Conservation (phyloP, 2,113 vertebrate genomes). For the Centropus bengalensis region DNA sequence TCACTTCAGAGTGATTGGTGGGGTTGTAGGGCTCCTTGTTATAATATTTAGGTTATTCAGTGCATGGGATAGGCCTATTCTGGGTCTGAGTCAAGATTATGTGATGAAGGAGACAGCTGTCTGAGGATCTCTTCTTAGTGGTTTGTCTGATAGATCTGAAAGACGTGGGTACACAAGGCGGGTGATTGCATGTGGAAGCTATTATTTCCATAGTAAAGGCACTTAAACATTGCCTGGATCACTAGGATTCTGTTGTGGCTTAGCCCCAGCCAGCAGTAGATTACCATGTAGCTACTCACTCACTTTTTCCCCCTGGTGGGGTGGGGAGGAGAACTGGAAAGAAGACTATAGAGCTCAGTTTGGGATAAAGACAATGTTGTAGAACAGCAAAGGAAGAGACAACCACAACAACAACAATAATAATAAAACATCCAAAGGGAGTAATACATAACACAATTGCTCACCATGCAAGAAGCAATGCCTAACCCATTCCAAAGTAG, state of each 20-base stretch:
- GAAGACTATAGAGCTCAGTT: too few species aligned
- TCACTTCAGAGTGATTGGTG: conserved; percentile 7
- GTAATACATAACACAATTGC: too few species aligned
- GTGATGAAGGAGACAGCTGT: conserved; percentile 18
- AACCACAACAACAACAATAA: too few species aligned
- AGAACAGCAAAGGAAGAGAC: too few species aligned
- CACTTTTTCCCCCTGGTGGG: too few species aligned
- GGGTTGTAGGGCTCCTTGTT: background rate
- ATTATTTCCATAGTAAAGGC: background rate
- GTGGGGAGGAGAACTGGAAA: too few species aligned
- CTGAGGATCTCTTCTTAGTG: background rate
- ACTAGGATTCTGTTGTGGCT: background rate
- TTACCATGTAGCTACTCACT: too few species aligned
- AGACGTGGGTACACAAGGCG: background rate
- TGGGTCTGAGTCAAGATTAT: background rate
- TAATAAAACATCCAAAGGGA: too few species aligned
- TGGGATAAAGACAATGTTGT: too few species aligned
- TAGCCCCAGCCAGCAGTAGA: too few species aligned
- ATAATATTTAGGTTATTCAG: background rate
- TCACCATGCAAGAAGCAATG: too few species aligned
- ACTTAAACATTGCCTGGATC: background rate
- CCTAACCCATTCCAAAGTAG: too few species aligned
- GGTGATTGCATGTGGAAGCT: background rate
- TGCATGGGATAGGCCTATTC: background rate
- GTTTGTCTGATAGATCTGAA: background rate